A percentile compares a stretch with the other conserved stretches of the same genome.
Evolutionary conservation across 2,113 vertebrate species (phyloP).

Genomic region (Camelus bactrianus): DNA sequence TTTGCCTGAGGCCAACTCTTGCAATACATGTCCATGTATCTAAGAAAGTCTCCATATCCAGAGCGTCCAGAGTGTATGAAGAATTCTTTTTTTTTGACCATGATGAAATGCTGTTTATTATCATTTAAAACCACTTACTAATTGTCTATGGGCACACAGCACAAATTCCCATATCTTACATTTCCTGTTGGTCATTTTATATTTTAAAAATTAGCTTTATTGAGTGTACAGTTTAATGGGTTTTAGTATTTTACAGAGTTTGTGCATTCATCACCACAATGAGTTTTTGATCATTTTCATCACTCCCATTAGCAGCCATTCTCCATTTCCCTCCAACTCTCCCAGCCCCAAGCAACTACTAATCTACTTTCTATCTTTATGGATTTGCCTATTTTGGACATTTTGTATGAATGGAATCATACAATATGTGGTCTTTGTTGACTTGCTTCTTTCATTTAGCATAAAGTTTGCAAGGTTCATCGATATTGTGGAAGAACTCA

Average conservation of each 20-base stretch:
- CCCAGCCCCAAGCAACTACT: background rate
- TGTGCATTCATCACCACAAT: background rate
- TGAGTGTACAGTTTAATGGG: background rate
- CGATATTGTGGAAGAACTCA: background rate
- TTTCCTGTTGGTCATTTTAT: background rate
- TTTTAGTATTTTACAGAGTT: background rate
- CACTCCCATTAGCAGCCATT: background rate
- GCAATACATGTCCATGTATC: background rate
- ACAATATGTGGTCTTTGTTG: background rate
- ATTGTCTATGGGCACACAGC: background rate
- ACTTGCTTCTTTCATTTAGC: background rate
- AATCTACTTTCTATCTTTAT: background rate
- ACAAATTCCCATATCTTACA: background rate
- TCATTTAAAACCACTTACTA: background rate
- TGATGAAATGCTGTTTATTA: constrained; percentile 6
- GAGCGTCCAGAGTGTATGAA: background rate
- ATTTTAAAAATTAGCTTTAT: background rate
- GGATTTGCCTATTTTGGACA: background rate
- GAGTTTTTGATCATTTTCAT: background rate
- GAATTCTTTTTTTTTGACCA: background rate
- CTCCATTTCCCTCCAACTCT: background rate
- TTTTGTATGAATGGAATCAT: background rate
- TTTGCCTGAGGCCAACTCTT: background rate
- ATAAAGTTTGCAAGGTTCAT: background rate
- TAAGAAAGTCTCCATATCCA: background rate